A percentile compares a stretch with the other conserved stretches of the same genome.
Evolutionary conservation across 2,888 invertebrate species (phyloP).

Genomic region (Drosophila lacicola): DNA sequence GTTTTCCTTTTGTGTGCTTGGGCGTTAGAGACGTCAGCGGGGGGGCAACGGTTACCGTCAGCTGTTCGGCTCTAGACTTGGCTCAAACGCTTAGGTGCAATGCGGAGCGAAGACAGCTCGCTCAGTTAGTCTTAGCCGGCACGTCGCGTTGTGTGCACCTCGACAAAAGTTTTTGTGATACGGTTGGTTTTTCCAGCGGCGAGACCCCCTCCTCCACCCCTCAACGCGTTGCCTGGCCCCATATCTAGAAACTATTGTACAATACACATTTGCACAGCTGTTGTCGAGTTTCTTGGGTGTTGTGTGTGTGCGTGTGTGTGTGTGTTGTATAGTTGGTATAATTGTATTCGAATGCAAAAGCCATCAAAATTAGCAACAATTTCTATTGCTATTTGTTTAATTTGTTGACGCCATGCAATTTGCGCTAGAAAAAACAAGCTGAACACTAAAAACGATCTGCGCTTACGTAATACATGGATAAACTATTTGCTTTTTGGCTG

Average conservation of each 20-base stretch:
- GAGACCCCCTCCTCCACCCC: too few relatives aligned
- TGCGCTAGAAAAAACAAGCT: slow-evolving; percentile 45
- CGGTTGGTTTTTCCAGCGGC: slow-evolving; percentile 24
- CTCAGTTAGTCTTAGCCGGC: slow-evolving; percentile 70
- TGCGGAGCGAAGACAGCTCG: slow-evolving; percentile 19
- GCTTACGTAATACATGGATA: slow-evolving; percentile 59
- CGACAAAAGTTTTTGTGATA: slow-evolving; percentile 46
- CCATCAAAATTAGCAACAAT: slow-evolving; percentile 53
- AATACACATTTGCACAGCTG: slow-evolving; percentile 67
- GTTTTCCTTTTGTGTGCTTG: slow-evolving; percentile 54
- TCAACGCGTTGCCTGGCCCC: background rate
- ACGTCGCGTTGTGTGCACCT: slow-evolving; percentile 74
- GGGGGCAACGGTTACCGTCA: slow-evolving; percentile 43
- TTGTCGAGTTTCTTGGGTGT: slow-evolving; percentile 30
- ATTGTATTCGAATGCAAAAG: slow-evolving; percentile 47
- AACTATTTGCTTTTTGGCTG: slow-evolving; percentile 44
- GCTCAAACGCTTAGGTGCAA: slow-evolving; percentile 52
- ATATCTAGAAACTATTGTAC: slow-evolving; percentile 23
- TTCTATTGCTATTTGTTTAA: slow-evolving; percentile 67
- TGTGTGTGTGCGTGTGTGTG: slow-evolving; percentile 20
- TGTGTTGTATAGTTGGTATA: slow-evolving; percentile 2
- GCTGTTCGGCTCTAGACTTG: slow-evolving; percentile 67
- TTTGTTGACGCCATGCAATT: slow-evolving; percentile 72
- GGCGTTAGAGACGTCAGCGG: slow-evolving; percentile 33
- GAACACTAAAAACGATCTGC: slow-evolving; percentile 31